phyloP scores from a whole-genome alignment of 2,888 invertebrate species.

The Phaonia tiefii region DNA sequence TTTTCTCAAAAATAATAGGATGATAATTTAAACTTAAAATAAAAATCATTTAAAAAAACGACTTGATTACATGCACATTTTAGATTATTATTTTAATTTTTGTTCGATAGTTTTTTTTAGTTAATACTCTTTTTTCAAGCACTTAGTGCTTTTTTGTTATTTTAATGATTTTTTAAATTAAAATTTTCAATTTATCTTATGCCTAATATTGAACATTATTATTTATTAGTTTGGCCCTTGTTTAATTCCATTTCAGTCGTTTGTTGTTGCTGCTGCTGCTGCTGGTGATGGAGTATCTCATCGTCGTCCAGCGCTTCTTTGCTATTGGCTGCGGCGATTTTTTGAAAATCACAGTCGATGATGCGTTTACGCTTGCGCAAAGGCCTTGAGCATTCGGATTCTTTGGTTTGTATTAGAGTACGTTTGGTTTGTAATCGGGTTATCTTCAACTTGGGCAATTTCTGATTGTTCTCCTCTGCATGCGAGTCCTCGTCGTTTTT shows the following conservation, averaged over 20 bases:
- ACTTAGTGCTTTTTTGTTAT: constrained; percentile 60
- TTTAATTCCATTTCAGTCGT: constrained; percentile 64
- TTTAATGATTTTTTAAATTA: constrained; percentile 5
- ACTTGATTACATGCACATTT: constrained; percentile 20
- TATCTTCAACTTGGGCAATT: constrained; percentile 84
- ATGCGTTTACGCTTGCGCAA: constrained; percentile 84
- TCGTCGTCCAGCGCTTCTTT: constrained; percentile 59
- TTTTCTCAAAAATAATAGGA: too few species aligned
- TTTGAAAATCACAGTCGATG: constrained; percentile 82
- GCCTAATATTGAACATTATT: constrained; percentile 25
- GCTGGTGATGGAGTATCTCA: neutral
- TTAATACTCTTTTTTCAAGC: constrained; percentile 44
- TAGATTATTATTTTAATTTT: neutral
- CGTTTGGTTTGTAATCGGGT: constrained; percentile 83
- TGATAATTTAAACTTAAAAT: constrained; percentile 27
- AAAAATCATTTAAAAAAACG: constrained; percentile 2
- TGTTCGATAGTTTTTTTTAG: neutral
- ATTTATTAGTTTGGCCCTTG: constrained; percentile 66
- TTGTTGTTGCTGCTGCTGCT: constrained; percentile 37
- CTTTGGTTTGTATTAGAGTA: constrained; percentile 78
- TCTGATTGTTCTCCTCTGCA: constrained; percentile 80
- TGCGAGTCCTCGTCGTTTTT: constrained; percentile 9
- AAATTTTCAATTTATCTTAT: neutral
- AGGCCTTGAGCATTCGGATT: constrained; percentile 83
- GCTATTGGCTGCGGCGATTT: constrained; percentile 71